These are phyloP conservation scores for Holothuria leucospilota DNA, from an alignment of 53 echinoderm and acorn worm species.

Conservation along the genomic window DNA sequence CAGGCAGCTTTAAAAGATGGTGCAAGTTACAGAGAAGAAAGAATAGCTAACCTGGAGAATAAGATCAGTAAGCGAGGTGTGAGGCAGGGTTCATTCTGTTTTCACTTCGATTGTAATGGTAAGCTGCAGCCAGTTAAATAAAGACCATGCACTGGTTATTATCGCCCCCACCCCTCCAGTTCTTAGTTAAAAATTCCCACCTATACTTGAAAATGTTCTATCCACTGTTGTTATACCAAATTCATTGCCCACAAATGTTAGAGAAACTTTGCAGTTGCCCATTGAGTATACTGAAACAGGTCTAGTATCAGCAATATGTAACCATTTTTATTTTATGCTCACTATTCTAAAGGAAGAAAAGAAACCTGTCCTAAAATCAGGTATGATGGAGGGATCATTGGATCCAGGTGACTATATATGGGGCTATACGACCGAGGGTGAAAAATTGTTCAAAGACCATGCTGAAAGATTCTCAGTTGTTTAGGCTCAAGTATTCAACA, in stretches of 20 bases:
- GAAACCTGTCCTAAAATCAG: too few relatives aligned
- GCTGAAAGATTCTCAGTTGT: too few relatives aligned
- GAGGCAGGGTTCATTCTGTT: neutral
- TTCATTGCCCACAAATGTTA: neutral
- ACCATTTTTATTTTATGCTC: conserved; percentile 1
- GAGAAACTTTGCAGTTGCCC: conserved; percentile 7
- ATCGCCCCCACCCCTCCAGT: neutral
- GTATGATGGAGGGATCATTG: too few relatives aligned
- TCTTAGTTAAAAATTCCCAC: neutral
- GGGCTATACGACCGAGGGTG: too few relatives aligned
- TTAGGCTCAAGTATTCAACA: too few relatives aligned
- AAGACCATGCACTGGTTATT: conserved; percentile 6
- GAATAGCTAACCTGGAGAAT: neutral
- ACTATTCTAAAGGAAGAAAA: too few relatives aligned
- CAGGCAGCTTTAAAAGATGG: neutral
- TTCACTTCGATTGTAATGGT: conserved; percentile 6
- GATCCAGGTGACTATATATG: too few relatives aligned
- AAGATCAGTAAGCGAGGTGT: conserved; percentile 4
- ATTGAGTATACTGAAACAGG: conserved; percentile 7
- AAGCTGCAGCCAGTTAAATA: neutral
- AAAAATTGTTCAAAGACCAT: too few relatives aligned
- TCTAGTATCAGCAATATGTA: neutral
- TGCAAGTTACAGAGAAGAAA: neutral
- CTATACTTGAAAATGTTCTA: neutral
- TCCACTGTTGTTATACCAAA: neutral